phyloP scores from a whole-genome alignment of 2,888 invertebrate genomes.

The Ischnus inquisitorius region DNA sequence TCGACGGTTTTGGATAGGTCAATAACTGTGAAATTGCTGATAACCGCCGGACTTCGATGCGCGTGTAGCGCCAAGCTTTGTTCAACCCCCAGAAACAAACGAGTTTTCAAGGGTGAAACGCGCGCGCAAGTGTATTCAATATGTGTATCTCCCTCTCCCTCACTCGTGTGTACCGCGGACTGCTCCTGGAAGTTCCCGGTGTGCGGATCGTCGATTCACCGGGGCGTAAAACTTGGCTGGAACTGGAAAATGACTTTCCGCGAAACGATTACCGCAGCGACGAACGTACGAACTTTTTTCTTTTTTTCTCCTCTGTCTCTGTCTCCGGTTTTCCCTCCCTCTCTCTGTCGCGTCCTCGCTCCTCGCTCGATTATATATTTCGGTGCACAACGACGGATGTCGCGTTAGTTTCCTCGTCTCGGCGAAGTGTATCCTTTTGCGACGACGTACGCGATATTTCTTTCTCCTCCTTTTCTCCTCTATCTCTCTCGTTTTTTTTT shows the following conservation, averaged over 20 bases:
- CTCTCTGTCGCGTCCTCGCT: conserved; percentile 16
- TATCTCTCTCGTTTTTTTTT: neutral
- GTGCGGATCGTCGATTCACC: conserved; percentile 56
- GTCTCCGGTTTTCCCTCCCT: neutral
- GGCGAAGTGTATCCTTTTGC: conserved; percentile 39
- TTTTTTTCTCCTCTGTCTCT: conserved; percentile 34
- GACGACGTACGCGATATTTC: conserved; percentile 32
- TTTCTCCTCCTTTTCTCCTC: neutral
- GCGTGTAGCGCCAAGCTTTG: neutral
- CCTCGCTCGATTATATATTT: conserved; percentile 26
- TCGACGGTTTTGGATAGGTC: neutral
- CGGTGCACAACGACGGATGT: conserved; percentile 31
- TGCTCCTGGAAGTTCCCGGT: conserved; percentile 18
- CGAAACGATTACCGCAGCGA: conserved; percentile 79
- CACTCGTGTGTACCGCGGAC: neutral
- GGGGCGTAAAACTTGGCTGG: conserved; percentile 62
- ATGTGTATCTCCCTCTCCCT: neutral
- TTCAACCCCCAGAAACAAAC: neutral
- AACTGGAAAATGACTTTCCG: conserved; percentile 79
- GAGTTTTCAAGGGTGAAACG: neutral
- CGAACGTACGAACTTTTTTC: conserved; percentile 61
- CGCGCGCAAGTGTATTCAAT: neutral
- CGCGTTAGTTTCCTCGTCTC: conserved; percentile 34
- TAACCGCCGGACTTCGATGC: neutral
- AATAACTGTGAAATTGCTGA: conserved; percentile 7